phyloP scores from a whole-genome alignment of 2,113 vertebrate species.

The Elephas maximus region DNA sequence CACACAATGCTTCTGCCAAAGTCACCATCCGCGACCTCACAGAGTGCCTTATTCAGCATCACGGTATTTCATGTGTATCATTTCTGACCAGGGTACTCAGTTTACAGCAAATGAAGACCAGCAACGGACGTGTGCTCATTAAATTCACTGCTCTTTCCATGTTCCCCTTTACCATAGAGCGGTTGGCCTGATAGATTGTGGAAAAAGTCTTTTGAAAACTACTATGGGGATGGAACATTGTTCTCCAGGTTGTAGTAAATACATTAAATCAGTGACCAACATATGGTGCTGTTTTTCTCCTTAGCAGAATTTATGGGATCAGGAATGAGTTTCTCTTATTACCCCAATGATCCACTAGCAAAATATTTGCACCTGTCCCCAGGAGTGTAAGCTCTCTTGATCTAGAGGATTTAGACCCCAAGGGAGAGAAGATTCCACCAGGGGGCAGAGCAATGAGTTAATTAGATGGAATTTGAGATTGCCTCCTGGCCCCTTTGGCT shows the following conservation, averaged over 20 bases:
- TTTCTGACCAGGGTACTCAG: background rate
- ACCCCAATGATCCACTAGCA: background rate
- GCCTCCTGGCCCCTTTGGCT: background rate
- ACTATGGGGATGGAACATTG: background rate
- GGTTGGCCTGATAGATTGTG: background rate
- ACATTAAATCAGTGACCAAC: too few relatives aligned
- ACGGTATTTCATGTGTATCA: too few relatives aligned
- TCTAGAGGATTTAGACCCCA: background rate
- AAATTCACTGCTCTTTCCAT: background rate
- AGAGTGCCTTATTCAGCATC: background rate
- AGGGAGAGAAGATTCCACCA: background rate
- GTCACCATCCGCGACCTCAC: background rate
- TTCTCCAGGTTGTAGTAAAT: background rate
- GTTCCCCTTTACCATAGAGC: background rate
- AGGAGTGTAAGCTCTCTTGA: background rate
- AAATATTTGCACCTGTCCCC: background rate
- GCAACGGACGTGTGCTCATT: background rate
- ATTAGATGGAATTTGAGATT: background rate
- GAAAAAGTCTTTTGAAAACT: background rate
- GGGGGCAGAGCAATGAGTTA: background rate
- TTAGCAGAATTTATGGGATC: background rate
- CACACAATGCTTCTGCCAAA: background rate
- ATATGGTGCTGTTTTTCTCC: background rate
- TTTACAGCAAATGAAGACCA: background rate
- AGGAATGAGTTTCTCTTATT: background rate